phyloP scores from a whole-genome alignment of 1,140 invertebrate genomes.

The Eulimnadia texana region DNA sequence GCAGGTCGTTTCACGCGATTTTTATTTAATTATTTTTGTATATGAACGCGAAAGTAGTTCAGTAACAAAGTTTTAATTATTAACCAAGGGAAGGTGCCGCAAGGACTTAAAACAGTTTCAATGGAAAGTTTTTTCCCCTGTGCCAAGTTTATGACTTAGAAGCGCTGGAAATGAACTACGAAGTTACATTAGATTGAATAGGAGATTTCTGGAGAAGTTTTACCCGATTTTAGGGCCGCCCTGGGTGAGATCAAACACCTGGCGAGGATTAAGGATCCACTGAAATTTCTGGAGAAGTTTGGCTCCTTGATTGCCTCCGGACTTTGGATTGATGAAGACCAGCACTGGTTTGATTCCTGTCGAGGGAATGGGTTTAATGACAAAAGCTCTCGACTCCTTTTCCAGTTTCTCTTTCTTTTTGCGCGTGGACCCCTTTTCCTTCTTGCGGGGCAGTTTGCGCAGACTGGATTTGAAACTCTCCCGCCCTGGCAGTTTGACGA shows the following conservation, averaged over 20 bases:
- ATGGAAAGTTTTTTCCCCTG: too few species aligned
- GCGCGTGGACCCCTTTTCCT: conserved; percentile 28
- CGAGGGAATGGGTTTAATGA: conserved; percentile 86
- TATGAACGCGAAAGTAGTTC: too few species aligned
- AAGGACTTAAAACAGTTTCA: too few species aligned
- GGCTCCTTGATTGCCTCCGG: conserved; percentile 46
- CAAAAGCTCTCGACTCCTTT: conserved; percentile 46
- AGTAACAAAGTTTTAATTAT: too few species aligned
- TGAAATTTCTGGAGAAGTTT: conserved; percentile 48
- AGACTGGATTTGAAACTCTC: conserved; percentile 87
- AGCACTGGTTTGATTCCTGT: conserved; percentile 72
- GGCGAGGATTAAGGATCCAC: conserved; percentile 49
- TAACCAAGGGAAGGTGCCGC: too few species aligned
- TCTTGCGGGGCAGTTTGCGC: conserved; percentile 67
- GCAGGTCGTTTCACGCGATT: too few species aligned
- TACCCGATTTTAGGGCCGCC: conserved; percentile 80
- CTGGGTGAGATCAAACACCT: conserved; percentile 84
- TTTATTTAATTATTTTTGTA: too few species aligned
- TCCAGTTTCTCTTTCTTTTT: conserved; percentile 2
- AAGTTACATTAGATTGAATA: neutral
- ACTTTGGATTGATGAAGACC: conserved; percentile 57
- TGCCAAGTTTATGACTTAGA: too few species aligned
- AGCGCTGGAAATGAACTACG: neutral
- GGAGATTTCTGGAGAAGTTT: neutral
- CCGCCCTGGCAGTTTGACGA: conserved; percentile 78